Evolutionary conservation across 2,113 vertebrate species (phyloP).

Genomic region (Fregetta grallaria): DNA sequence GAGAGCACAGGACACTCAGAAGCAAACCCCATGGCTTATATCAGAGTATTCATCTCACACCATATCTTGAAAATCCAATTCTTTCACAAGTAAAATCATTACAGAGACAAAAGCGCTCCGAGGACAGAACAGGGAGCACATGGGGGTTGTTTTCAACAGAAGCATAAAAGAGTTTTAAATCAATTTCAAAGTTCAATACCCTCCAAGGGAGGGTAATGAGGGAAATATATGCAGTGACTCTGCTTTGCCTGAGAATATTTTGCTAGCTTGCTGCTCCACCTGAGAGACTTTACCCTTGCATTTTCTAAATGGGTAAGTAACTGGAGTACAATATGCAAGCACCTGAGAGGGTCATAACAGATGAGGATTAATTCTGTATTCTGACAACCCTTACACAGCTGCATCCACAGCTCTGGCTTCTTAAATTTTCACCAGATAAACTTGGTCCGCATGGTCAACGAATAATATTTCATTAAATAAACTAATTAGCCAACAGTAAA

Average conservation of each 20-base stretch:
- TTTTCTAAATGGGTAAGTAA: not conserved
- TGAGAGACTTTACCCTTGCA: not conserved
- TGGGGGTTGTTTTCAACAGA: not conserved
- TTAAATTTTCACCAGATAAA: not conserved
- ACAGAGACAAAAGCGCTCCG: not conserved
- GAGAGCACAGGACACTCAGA: not conserved
- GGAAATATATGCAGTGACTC: not conserved
- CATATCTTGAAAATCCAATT: not conserved
- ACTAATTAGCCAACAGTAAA: not conserved
- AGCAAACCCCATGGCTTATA: not conserved
- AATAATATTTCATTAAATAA: not conserved
- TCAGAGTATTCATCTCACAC: not conserved
- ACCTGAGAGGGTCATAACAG: not conserved
- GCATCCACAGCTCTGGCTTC: not conserved
- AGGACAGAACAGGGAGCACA: not conserved
- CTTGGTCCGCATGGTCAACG: not conserved
- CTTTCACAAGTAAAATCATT: constrained; percentile 17
- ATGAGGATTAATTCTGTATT: not conserved
- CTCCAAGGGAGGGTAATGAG: not conserved
- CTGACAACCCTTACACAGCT: not conserved
- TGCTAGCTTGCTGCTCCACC: not conserved
- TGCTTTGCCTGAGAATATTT: not conserved
- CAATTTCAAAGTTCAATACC: constrained; percentile 2
- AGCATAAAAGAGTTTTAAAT: constrained; percentile 9
- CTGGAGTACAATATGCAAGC: not conserved